Conservation (phyloP, 2,113 vertebrate species). For the Bagarius yarrelli region DNA sequence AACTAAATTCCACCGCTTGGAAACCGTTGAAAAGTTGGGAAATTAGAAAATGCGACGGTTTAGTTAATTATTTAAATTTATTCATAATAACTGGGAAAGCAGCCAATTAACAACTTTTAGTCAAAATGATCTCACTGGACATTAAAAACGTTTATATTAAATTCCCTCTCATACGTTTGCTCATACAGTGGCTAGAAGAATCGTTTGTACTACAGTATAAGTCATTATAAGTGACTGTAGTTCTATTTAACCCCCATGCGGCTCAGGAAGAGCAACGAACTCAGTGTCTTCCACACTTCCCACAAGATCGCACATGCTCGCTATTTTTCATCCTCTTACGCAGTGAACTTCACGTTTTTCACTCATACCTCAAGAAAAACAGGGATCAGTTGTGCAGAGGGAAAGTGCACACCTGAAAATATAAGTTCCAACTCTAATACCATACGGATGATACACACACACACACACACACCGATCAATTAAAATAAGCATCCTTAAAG, state of each 20-base stretch:
- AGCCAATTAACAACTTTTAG: too few species aligned
- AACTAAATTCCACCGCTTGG: too few species aligned
- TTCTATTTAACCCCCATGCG: too few species aligned
- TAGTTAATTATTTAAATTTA: too few species aligned
- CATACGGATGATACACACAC: neutral
- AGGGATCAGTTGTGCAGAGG: neutral
- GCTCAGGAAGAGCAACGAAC: constrained; percentile 22
- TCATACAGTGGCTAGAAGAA: too few species aligned
- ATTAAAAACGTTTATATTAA: neutral
- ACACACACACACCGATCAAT: neutral
- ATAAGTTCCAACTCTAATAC: too few species aligned
- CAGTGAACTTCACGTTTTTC: neutral
- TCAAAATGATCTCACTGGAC: neutral
- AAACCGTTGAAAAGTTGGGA: too few species aligned
- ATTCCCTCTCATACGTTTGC: too few species aligned
- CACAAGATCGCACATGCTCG: neutral
- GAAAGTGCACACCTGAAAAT: neutral
- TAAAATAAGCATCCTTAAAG: constrained; percentile 58
- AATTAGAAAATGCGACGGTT: too few species aligned
- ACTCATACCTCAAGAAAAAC: neutral
- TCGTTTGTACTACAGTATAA: too few species aligned
- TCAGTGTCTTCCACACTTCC: constrained; percentile 20
- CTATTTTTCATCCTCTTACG: neutral
- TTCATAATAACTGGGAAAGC: too few species aligned
- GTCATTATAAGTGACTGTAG: too few species aligned